These are phyloP conservation scores for Calameuta idolon DNA, from an alignment of 2,888 invertebrate species.

Conservation along the genomic window DNA sequence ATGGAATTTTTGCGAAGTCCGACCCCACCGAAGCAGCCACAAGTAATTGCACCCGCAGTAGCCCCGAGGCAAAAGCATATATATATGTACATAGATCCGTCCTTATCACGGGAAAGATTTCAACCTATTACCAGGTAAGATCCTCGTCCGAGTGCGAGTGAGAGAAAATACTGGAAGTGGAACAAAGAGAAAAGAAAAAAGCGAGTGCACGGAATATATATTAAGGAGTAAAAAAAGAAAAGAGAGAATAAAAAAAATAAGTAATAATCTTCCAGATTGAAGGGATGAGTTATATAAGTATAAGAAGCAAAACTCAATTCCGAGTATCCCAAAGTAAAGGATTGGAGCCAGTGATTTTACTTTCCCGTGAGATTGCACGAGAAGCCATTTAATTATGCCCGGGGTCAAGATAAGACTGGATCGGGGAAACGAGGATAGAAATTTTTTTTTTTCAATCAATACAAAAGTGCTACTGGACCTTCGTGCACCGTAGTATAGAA, in stretches of 20 bases:
- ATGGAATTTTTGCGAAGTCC: too few relatives aligned
- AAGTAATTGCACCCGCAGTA: too few relatives aligned
- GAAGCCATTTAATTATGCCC: neutral
- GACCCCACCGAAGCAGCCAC: too few relatives aligned
- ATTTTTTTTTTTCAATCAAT: neutral
- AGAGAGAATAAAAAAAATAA: slow-evolving; percentile 2
- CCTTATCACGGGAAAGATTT: neutral
- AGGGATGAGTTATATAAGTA: neutral
- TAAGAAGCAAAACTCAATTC: slow-evolving; percentile 1
- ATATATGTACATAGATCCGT: neutral
- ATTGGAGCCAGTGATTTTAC: neutral
- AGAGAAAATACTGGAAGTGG: neutral
- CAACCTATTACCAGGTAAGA: neutral
- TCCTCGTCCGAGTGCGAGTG: neutral
- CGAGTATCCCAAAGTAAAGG: neutral
- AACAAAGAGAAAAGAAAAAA: neutral
- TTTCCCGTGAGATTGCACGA: neutral
- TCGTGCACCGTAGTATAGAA: neutral
- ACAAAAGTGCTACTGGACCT: neutral
- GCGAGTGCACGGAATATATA: neutral
- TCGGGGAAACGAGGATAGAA: neutral
- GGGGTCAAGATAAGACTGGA: neutral
- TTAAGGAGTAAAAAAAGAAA: neutral
- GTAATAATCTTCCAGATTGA: slow-evolving; percentile 16
- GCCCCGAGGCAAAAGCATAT: too few relatives aligned